Conservation (phyloP, 2,113 vertebrate species). For the Mixornis gularis region DNA sequence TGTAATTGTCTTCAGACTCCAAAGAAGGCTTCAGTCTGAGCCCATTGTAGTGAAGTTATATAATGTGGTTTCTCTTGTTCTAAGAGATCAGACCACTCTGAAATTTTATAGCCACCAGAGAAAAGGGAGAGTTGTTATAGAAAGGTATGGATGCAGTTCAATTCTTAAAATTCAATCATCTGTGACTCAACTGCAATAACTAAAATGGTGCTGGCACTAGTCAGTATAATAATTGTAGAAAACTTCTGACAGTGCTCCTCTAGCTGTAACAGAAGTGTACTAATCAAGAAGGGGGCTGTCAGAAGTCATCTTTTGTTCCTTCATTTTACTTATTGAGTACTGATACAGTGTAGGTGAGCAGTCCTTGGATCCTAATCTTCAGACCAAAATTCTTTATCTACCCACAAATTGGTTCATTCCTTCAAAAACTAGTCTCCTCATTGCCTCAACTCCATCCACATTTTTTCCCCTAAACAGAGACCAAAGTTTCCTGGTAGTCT, state of each 20-base stretch:
- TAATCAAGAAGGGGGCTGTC: neutral
- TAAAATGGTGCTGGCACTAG: neutral
- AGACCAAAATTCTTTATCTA: neutral
- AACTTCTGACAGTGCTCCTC: neutral
- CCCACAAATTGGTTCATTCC: neutral
- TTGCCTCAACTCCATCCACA: neutral
- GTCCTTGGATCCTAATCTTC: neutral
- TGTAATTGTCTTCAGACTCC: neutral
- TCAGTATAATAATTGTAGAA: neutral
- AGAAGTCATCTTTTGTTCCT: neutral
- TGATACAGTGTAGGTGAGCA: neutral
- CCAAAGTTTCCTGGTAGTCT: neutral
- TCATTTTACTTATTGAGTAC: neutral
- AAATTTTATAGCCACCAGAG: neutral
- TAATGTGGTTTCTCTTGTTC: neutral
- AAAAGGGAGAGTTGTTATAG: neutral
- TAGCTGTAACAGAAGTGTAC: neutral
- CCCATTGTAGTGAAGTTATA: neutral
- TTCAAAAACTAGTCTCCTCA: neutral
- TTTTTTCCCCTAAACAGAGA: neutral
- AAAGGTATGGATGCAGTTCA: neutral
- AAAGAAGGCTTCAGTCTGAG: neutral
- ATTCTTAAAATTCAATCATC: conserved; percentile 6
- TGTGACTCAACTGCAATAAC: neutral
- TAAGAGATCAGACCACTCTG: neutral